Evolutionary conservation across 2,888 invertebrate genomes (phyloP).

Genomic region (Oasisia sp.): DNA sequence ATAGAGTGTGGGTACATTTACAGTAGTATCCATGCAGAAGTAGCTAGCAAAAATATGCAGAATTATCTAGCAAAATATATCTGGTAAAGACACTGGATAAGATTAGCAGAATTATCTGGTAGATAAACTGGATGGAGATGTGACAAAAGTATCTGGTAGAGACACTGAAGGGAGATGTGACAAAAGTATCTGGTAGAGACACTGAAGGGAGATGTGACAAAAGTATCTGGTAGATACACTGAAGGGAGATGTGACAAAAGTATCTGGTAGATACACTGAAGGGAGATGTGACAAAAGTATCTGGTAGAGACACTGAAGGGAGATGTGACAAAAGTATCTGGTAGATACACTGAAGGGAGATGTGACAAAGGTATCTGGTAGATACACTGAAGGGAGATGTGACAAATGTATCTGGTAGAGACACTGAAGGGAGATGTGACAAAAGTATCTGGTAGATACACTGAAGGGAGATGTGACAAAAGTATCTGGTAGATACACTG

Average conservation of each 20-base stretch:
- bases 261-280: no score
- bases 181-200: neutral
- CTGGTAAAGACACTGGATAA: neutral
- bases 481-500: neutral
- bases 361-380: neutral
- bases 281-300: neutral
- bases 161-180: neutral
- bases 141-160: neutral
- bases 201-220: neutral
- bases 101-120: neutral
- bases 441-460: neutral
- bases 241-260: neutral
- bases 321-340: neutral
- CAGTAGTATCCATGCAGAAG: no score
- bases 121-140: neutral
- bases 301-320: neutral
- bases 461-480: neutral
- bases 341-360: neutral
- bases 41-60: no score
- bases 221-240: neutral
- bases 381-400: neutral
- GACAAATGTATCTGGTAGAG: neutral
- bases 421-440: neutral
- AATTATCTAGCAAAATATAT: neutral
- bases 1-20: no score